A percentile compares a stretch with the other conserved stretches of the same genome.
Evolutionary conservation across 2,113 vertebrate species (phyloP).

Genomic region (Hippoglossus stenolepis): DNA sequence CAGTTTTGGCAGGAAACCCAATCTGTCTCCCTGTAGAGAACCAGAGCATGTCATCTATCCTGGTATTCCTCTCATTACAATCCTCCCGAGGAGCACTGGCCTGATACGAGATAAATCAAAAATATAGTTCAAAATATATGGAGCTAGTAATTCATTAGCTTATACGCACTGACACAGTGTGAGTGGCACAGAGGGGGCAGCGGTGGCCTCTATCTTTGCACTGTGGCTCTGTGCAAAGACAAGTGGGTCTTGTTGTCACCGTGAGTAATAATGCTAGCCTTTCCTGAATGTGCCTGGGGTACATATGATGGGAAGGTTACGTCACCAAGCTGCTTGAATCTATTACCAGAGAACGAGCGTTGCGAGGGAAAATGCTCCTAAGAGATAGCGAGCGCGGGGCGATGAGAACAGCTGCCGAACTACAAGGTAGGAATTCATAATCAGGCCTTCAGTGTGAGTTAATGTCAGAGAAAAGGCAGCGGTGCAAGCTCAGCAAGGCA

Average conservation of each 20-base stretch:
- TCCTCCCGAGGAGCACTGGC: neutral
- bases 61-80: slow-evolving; percentile 15
- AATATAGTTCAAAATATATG: slow-evolving; percentile 24
- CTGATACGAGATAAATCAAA: slow-evolving; percentile 5
- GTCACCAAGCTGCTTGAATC: slow-evolving; percentile 75
- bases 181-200: slow-evolving; percentile 35
- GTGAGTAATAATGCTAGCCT: slow-evolving; percentile 73
- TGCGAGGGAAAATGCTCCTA: slow-evolving; percentile 30
- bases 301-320: slow-evolving; percentile 56
- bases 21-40: slow-evolving; percentile 34
- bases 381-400: slow-evolving; percentile 53
- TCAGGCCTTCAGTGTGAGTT: slow-evolving; percentile 64
- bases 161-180: slow-evolving; percentile 13
- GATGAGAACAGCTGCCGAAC: slow-evolving; percentile 73
- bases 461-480: slow-evolving; percentile 64
- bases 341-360: slow-evolving; percentile 63
- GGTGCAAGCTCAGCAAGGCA: slow-evolving; percentile 59
- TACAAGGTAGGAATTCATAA: slow-evolving; percentile 75
- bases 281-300: slow-evolving; percentile 67
- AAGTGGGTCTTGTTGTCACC: slow-evolving; percentile 70
- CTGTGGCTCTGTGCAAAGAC: slow-evolving; percentile 57
- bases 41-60: slow-evolving; percentile 20
- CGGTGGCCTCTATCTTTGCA: slow-evolving; percentile 43
- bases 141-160: slow-evolving; percentile 26
- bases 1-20: slow-evolving; percentile 23